Evolutionary conservation across 2,888 invertebrate genomes (phyloP).

Genomic region (Odontomyia ornata): DNA sequence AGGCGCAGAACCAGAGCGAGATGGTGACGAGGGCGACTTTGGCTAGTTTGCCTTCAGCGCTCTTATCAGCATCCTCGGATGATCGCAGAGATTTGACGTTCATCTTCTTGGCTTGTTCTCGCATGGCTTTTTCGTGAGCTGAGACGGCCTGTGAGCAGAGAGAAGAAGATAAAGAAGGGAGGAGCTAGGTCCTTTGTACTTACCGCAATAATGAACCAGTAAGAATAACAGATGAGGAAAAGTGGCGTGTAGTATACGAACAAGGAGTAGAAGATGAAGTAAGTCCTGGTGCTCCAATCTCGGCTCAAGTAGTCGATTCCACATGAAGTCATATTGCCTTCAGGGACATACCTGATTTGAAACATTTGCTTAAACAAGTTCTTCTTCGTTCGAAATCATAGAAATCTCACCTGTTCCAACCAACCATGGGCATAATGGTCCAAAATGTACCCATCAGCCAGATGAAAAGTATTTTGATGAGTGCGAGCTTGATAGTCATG

Average conservation of each 20-base stretch:
- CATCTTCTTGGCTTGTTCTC: slow-evolving; percentile 94
- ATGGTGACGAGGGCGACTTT: slow-evolving; percentile 92
- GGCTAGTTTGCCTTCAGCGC: slow-evolving; percentile 87
- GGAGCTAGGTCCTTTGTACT: slow-evolving; percentile 49
- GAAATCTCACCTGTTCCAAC: slow-evolving; percentile 85
- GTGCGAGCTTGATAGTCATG: slow-evolving; percentile 81
- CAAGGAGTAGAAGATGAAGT: slow-evolving; percentile 80
- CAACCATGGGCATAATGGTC: slow-evolving; percentile 86
- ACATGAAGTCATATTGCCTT: slow-evolving; percentile 93
- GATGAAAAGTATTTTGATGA: slow-evolving; percentile 79
- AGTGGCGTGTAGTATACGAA: slow-evolving; percentile 83
- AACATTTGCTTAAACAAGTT: no score
- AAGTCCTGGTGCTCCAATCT: slow-evolving; percentile 79
- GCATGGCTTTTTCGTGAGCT: slow-evolving; percentile 85
- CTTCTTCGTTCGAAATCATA: neutral
- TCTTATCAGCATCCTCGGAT: slow-evolving; percentile 78
- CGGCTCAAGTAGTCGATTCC: slow-evolving; percentile 86
- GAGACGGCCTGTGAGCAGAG: slow-evolving; percentile 81
- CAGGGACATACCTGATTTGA: slow-evolving; percentile 80
- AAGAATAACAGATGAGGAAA: slow-evolving; percentile 83
- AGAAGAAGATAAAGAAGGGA: no score
- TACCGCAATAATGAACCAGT: slow-evolving; percentile 87
- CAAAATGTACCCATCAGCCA: slow-evolving; percentile 81
- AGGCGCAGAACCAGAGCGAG: slow-evolving; percentile 89
- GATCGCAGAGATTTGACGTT: slow-evolving; percentile 88